Evolutionary conservation across 2,888 invertebrate species (phyloP), one percentile per base, ranked within the genome.

Genomic region (Deilephila porcellus): DNA sequence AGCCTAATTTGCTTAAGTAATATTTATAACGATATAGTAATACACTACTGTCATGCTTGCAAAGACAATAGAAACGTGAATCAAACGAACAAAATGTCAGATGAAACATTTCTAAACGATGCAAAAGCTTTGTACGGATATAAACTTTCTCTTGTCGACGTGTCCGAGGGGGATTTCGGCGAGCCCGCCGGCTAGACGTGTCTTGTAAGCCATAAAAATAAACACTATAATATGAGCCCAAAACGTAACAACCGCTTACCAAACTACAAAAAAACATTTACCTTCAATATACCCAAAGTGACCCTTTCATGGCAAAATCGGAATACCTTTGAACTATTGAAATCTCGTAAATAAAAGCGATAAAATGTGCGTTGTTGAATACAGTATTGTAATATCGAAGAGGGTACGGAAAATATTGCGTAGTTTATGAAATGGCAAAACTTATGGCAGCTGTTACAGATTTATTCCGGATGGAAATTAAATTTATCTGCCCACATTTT

Each of bases 91-190:
- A 52, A 67, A 20, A 25, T 67, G 52, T 60, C 29, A 29, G 25
- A 25, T 25, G 45, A 25, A 25, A 14, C 52, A 45, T 67, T 52
- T 53, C 14, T 70, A 75, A 71, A 72, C 73, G 75, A 76, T 71
- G 74, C 37, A 25, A 73, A 76, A 75, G 76, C 79, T 78, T 76
- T 77, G 76, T 73, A 64, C 76, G 77, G 73, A 79, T 81, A 79
- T 76, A 83, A 83, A 84, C 83, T 85, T 86, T 84, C 85, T 81
- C 82, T 79, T 71, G 60, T 74, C 80, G 76, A 81, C 79, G 79
- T 77, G 76, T 81, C 74, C 75, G 74, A 77, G 77, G 72, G 78
- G 77, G 75, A 78, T 82, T 72, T 60, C 19, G 60, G n/a, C 25
- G 25, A 60, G 34, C 34, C 34, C 37, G 56, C 20, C 60, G 60